These are phyloP conservation scores for Lepus timidus DNA, from an alignment of 2,113 vertebrate genomes.

Conservation along the genomic window DNA sequence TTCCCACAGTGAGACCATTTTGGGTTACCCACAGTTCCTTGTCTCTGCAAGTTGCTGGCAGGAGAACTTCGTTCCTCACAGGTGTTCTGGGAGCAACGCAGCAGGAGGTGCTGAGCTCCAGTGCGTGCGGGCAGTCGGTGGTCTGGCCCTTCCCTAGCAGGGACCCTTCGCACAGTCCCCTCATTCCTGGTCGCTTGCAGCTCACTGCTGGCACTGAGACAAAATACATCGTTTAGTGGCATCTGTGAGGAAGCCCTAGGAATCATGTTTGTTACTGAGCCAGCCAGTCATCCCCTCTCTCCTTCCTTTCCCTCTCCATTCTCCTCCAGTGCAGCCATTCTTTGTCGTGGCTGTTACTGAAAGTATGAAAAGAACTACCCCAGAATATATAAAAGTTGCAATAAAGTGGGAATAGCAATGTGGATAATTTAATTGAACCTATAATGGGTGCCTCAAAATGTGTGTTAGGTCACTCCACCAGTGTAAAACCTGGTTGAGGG, in stretches of 20 bases:
- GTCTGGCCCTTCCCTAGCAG: not conserved
- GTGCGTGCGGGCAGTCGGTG: not conserved
- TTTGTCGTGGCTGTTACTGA: slow-evolving; percentile 38
- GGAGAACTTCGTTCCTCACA: slow-evolving; percentile 3
- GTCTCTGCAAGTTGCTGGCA: too few relatives aligned
- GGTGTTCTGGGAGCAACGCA: slow-evolving; percentile 11
- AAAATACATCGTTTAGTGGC: slow-evolving; percentile 51
- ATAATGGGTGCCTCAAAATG: slow-evolving; percentile 3
- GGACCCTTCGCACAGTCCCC: not conserved
- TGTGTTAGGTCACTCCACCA: slow-evolving; percentile 27
- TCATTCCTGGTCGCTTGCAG: slow-evolving; percentile 60
- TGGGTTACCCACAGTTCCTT: not conserved
- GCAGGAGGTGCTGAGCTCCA: not conserved
- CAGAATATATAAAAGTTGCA: slow-evolving; percentile 44
- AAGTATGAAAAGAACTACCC: slow-evolving; percentile 42
- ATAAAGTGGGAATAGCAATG: slow-evolving; percentile 57
- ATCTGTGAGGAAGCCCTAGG: slow-evolving; percentile 56
- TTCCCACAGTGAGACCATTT: not conserved
- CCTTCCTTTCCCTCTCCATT: slow-evolving; percentile 62
- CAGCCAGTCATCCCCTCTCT: slow-evolving; percentile 32
- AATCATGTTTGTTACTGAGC: slow-evolving; percentile 69
- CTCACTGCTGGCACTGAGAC: slow-evolving; percentile 53
- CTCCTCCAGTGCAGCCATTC: slow-evolving; percentile 52
- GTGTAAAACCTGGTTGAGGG: slow-evolving; percentile 52
- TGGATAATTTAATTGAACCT: slow-evolving; percentile 55